These are phyloP conservation scores for Psittacula echo DNA, from an alignment of 2,797 vertebrate genomes.

Conservation along the genomic window DNA sequence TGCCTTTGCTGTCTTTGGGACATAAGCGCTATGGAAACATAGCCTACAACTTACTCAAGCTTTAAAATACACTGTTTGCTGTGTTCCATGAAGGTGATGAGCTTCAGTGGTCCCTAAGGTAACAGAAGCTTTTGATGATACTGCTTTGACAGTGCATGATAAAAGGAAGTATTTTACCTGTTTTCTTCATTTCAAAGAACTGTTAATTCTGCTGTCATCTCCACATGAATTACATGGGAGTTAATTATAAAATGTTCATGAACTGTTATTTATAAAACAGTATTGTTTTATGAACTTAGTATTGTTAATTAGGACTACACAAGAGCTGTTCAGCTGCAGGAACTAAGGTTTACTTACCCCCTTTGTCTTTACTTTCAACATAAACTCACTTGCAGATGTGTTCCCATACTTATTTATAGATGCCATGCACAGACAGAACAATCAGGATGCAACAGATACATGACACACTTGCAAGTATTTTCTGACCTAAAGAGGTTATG, in stretches of 20 bases:
- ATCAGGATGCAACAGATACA: accelerated
- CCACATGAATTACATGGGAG: background rate
- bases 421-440: background rate
- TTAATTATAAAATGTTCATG: background rate
- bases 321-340: background rate
- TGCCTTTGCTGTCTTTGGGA: background rate
- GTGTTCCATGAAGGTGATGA: background rate
- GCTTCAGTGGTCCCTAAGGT: background rate
- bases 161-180: background rate
- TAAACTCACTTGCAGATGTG: background rate
- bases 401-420: background rate
- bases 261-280: background rate
- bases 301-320: background rate
- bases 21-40: background rate
- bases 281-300: background rate
- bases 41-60: background rate
- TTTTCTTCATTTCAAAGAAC: background rate
- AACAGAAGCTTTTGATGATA: background rate
- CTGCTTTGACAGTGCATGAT: background rate
- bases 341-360: background rate
- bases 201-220: background rate
- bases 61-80: background rate
- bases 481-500: background rate
- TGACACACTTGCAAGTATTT: background rate
- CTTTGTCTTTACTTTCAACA: background rate